Conservation (phyloP, 2,888 invertebrate species). For the Ischnus inquisitorius region DNA sequence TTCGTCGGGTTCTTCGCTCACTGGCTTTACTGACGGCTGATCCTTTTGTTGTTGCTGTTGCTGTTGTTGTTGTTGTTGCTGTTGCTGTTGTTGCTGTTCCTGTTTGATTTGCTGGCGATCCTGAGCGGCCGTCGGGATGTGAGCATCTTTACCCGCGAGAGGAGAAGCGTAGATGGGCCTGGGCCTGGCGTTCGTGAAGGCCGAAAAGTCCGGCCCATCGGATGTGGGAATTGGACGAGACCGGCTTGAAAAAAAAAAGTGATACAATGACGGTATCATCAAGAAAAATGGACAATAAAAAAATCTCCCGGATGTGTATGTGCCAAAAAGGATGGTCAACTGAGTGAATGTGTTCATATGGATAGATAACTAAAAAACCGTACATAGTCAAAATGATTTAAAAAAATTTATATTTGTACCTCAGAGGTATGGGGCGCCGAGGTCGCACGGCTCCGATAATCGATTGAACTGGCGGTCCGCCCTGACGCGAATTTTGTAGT, state of each 20-base stretch:
- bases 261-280: too few species aligned
- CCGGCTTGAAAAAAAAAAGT: slow-evolving; percentile 47
- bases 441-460: slow-evolving; percentile 71
- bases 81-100: slow-evolving; percentile 58
- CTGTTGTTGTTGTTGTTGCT: slow-evolving; percentile 46
- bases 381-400: not conserved
- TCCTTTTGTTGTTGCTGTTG: slow-evolving; percentile 46
- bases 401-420: slow-evolving; percentile 67
- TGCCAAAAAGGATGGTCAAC: too few species aligned
- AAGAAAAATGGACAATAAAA: too few species aligned
- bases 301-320: too few species aligned
- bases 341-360: too few species aligned
- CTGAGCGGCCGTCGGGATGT: slow-evolving; percentile 35
- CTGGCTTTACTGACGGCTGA: slow-evolving; percentile 76
- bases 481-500: slow-evolving; percentile 69
- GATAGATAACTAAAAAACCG: too few species aligned
- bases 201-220: slow-evolving; percentile 48
- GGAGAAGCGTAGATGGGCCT: slow-evolving; percentile 55
- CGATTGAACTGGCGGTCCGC: slow-evolving; percentile 70
- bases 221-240: slow-evolving; percentile 35
- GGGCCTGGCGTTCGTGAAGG: slow-evolving; percentile 36
- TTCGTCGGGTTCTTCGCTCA: slow-evolving; percentile 79
- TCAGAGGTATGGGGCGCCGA: slow-evolving; percentile 78
- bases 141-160: slow-evolving; percentile 19
- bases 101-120: slow-evolving; percentile 55